Evolutionary conservation across 2,888 invertebrate genomes (phyloP), one percentile per base, ranked within the genome.

Genomic region (Eustalomyia histrio): DNA sequence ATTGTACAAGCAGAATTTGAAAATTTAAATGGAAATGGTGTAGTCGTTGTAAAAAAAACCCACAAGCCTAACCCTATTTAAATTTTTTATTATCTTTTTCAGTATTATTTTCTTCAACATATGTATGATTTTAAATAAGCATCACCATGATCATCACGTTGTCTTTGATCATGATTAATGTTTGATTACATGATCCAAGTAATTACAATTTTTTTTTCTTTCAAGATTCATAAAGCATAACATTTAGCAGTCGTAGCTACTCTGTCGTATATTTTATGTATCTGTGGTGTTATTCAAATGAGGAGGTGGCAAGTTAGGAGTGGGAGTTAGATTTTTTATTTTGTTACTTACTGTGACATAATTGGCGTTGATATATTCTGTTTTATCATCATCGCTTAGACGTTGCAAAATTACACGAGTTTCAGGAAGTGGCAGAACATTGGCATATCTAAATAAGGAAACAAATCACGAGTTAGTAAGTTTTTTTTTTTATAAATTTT

Each of bases 301-400:
- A 8, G 47, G 64, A 21, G 24, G 39, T 53, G 58, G n/a, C 24
- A 12, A n/a, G 53, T 17, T 21, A 53, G 12, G 21, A 53, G 53
- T 53, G 21, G 14, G 43, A 47, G 43, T 47, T 4, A 5, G 43
- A 47, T 47, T 14, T 39, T 8, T 39, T 35, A 14, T 47, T 14
- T 47, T 6, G 2, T 47, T 68, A 91, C 94, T 93, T 90, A 97
- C 97, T 90, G 95, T 94, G 84, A 98, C 94, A 91, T 93, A 98
- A 91, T 97, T 98, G 82, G 97, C 98, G 88, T 98, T 98, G 85
- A 98, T 98, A 89, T 98, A 98, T 90, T 97, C 96, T 65, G 95
- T 94, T 82, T 94, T 94, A 0, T 95, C 94, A 86, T 95, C 95
- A 79, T 94, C 94, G 74, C 94, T 94, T 76, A 94, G 92, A 82